Evolutionary conservation across 2,797 vertebrate genomes (phyloP), one percentile per base, ranked within the genome.

Genomic region (Xenopus petersii): DNA sequence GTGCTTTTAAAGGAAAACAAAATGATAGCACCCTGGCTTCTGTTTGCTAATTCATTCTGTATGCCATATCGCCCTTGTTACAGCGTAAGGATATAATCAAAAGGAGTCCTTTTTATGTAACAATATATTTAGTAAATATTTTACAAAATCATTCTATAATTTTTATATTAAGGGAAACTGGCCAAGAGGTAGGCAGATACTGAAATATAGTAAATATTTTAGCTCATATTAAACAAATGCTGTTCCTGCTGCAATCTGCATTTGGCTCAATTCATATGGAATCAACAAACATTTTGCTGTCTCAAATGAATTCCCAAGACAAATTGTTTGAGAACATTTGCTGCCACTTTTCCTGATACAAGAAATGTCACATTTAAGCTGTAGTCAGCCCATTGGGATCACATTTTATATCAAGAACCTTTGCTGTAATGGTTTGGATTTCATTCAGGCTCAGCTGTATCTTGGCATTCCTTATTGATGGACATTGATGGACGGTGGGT

Each of bases 361-460:
- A 55, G 24, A 73, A 73, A 59, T 59, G 42, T 30, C 36, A 73
- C 36, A 73, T 73, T 65, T 66, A 65, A 66, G 63, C 13, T 42
- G 63, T 21, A 47, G 54, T 33, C 55, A 59, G 71, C 66, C 63
- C 54, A 73, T 59, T 73, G 71, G 63, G 71, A 66, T 66, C 15
- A 60, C 17, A 56, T 65, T 73, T 64, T 65, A 73, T 36, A 65
- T 48, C 1, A 12, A 65, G 33, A 65, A 24, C 17, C 61, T 54
- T 63, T 51, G 26, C 17, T 46, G 58, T 65, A 58, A 73, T 56
- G 33, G 47, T 12, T 54, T 58, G n/a, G 33, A 73, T 24, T 60
- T 64, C 33, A 12, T 49, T 47, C 17, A 33, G 63, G 71, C 54
- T 66, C 51, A 56, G 61, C 33, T 33, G 10, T n/a, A 9, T 36